phyloP scores from a whole-genome alignment of 2,113 vertebrate genomes.

The Chinchilla lanigera region DNA sequence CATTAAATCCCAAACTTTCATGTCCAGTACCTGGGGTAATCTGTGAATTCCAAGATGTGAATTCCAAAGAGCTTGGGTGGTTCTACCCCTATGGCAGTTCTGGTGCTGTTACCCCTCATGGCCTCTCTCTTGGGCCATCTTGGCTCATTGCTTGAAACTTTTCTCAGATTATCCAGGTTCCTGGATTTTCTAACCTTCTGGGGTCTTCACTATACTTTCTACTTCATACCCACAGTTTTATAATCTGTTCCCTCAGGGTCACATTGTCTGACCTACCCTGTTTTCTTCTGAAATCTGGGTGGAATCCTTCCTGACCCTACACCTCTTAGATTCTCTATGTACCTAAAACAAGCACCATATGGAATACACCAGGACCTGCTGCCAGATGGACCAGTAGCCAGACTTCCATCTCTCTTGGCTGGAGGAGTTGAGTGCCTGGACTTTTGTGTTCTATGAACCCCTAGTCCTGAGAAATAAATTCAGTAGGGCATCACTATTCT shows the following conservation, averaged over 20 bases:
- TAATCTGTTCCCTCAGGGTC: neutral
- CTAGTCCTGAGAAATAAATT: neutral
- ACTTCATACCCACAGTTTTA: neutral
- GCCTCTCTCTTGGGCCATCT: neutral
- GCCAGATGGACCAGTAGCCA: neutral
- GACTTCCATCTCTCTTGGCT: neutral
- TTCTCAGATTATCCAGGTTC: neutral
- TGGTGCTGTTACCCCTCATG: neutral
- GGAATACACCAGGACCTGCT: neutral
- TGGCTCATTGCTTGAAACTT: neutral
- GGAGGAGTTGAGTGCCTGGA: neutral
- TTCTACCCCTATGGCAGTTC: neutral
- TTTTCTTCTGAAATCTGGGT: neutral
- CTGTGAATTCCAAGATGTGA: neutral
- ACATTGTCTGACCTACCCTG: neutral
- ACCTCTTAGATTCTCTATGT: neutral
- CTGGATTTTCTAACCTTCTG: neutral
- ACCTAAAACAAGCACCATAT: neutral
- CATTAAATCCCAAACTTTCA: neutral
- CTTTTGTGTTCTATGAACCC: neutral
- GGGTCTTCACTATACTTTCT: neutral
- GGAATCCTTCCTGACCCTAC: neutral
- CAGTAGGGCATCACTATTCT: neutral
- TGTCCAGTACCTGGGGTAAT: neutral
- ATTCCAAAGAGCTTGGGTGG: neutral